Evolutionary conservation across 2,113 vertebrate species (phyloP).

Genomic region (Oryzias celebensis): DNA sequence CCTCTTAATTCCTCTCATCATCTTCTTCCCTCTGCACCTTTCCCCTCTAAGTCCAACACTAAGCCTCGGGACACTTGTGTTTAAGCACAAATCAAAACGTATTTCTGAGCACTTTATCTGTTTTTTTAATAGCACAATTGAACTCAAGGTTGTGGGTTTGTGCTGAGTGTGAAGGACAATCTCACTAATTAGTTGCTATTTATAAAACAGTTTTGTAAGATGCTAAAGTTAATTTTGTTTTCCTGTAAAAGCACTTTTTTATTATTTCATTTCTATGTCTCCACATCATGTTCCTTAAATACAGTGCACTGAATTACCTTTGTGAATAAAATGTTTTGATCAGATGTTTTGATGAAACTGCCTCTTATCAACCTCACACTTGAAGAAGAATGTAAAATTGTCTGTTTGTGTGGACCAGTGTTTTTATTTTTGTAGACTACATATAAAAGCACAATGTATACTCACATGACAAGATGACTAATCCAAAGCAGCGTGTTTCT

Average conservation of each 20-base stretch:
- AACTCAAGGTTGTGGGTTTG: slow-evolving; percentile 3
- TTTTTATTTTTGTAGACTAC: slow-evolving; percentile 35
- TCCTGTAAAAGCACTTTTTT: no score
- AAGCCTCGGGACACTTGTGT: slow-evolving; percentile 21
- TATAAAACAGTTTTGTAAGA: slow-evolving; percentile 36
- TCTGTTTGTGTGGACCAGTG: slow-evolving; percentile 27
- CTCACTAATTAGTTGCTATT: slow-evolving; percentile 28
- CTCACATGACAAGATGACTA: slow-evolving; percentile 50
- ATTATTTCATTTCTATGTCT: no score
- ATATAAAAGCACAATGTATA: slow-evolving; percentile 52
- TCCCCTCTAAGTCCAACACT: slow-evolving; percentile 41
- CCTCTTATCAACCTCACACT: slow-evolving; percentile 6
- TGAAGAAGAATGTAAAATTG: slow-evolving; percentile 30
- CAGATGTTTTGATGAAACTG: no score
- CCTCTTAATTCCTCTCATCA: slow-evolving; percentile 7
- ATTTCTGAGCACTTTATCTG: slow-evolving; percentile 41
- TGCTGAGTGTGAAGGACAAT: slow-evolving; percentile 2
- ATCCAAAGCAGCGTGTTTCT: slow-evolving; percentile 57
- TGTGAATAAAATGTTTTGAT: no score
- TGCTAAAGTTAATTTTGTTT: background rate
- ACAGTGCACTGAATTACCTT: no score
- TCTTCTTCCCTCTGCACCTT: slow-evolving; percentile 9
- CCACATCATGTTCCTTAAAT: no score
- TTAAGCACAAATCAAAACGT: slow-evolving; percentile 40
- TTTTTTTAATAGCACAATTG: slow-evolving; percentile 54